Conservation (phyloP, 2,888 invertebrate species). For the Pyrrhia umbra region DNA sequence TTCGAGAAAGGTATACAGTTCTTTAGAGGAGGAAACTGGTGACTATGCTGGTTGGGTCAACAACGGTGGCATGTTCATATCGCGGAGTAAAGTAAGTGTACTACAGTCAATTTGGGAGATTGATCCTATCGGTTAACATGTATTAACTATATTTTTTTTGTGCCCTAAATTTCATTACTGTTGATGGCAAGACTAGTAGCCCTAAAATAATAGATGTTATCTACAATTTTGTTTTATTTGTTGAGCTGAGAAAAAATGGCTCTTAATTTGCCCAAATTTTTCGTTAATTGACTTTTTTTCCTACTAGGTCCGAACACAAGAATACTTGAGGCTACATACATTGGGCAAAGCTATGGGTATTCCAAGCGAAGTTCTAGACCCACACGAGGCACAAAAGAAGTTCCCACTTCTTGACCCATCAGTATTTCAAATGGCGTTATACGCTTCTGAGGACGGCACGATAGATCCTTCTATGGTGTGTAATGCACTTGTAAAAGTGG, state of each 20-base stretch:
- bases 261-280: too few relatives aligned
- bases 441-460: constrained; percentile 95
- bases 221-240: too few relatives aligned
- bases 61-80: constrained; percentile 97
- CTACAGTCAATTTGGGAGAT: neutral
- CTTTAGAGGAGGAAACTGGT: constrained; percentile 94
- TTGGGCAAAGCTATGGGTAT: constrained; percentile 95
- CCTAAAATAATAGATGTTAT: too few relatives aligned
- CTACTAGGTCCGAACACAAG: constrained; percentile 93
- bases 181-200: too few relatives aligned
- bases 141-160: neutral
- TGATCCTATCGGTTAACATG: neutral
- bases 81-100: constrained; percentile 85
- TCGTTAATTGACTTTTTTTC: neutral
- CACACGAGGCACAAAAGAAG: constrained; percentile 93
- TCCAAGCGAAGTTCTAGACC: constrained; percentile 93
- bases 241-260: too few relatives aligned
- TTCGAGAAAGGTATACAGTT: constrained; percentile 92
- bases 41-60: constrained; percentile 96
- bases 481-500: constrained; percentile 93
- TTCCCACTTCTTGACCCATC: constrained; percentile 94
- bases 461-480: constrained; percentile 96
- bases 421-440: constrained; percentile 94
- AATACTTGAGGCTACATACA: constrained; percentile 95
- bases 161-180: too few relatives aligned